Base-by-base conservation (phyloP, 2,113 vertebrate species). In the Prionailurus bengalensis region DNA sequence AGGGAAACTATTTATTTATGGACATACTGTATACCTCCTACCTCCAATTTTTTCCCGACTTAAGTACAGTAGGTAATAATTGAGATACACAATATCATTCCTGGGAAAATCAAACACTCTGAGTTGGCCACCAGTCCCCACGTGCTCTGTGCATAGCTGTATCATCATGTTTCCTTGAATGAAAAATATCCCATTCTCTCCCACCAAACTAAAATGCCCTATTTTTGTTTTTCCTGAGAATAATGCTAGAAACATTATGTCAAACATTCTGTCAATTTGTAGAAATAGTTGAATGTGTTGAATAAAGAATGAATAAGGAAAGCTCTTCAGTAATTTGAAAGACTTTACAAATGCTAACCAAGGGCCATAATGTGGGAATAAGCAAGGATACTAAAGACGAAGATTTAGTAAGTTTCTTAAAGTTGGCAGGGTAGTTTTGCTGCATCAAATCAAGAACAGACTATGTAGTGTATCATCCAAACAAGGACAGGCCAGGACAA, bases 221-320 rank as follows among this genome's bases (percentile, higher is more conserved):
- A 31, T 27, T 36, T 45, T 55, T 45, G 15, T 6, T 27, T 55
- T 93, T 23, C 3, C 78, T 48, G 63, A 84, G 39, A 71, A 95
- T 42, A 78, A 93, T 53, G 68, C 53, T 48, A 94, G 76, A 9
- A 81, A 91, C 9, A 93, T 79, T 36, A 63, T 51, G 81, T 92
- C 39, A 12, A 81, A 91, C 9, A 93, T 79, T 36, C 55, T 51
- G 81, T 94, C 39, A 84, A 70, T 55, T 85, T 85, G 23, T 21
- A 65, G 27, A 58, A 74, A 63, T 0, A 79, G 42, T 36, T 83
- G 45, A 87, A 51, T 55, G 74, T 80, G 10, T 23, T 95, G 5
- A 53, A n/a, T 21, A 61, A 58, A 88, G 61, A 79, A 73, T 1
- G 1, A 90, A 23, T 63, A 53, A 45, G 55, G 23, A 81, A 33